These are phyloP conservation scores for Cotesia glomerata DNA, from an alignment of 1,140 invertebrate species.

Conservation along the genomic window DNA sequence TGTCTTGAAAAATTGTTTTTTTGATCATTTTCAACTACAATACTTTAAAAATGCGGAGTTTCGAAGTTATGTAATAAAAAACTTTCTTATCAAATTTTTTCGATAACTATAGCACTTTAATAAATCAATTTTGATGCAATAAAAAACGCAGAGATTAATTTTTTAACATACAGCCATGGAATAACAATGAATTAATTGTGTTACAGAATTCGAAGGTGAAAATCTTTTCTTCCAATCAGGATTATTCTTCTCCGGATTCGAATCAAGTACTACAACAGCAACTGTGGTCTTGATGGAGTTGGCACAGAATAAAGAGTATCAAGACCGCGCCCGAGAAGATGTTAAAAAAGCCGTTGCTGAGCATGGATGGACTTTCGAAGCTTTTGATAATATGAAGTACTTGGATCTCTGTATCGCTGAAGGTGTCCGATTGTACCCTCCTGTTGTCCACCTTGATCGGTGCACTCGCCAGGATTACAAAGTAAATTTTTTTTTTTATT, in stretches of 20 bases:
- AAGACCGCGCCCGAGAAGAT: conserved; percentile 65
- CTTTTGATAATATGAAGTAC: conserved; percentile 54
- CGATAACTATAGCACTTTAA: no score
- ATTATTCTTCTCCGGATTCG: conserved; percentile 65
- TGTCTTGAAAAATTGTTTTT: no score
- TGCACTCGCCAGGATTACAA: conserved; percentile 58
- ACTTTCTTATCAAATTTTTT: no score
- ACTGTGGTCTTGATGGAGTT: conserved; percentile 58
- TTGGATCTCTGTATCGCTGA: conserved; percentile 48
- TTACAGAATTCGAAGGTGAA: conserved; percentile 48
- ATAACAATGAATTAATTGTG: no score
- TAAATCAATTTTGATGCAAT: no score
- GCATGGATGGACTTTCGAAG: conserved; percentile 48
- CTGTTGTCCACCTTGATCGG: conserved; percentile 67
- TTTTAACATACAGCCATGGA: no score
- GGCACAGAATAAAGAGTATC: conserved; percentile 46
- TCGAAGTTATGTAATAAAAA: no score
- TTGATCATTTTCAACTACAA: no score
- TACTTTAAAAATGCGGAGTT: no score
- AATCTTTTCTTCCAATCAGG: conserved; percentile 46
- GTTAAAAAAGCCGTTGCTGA: conserved; percentile 61
- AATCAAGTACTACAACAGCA: conserved; percentile 64
- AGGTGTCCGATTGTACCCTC: conserved; percentile 66
- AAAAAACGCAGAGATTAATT: no score
- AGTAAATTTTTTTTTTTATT: conserved; percentile 34